phyloP scores from a whole-genome alignment of 1,140 invertebrate genomes.

The Heliconius nattereri region DNA sequence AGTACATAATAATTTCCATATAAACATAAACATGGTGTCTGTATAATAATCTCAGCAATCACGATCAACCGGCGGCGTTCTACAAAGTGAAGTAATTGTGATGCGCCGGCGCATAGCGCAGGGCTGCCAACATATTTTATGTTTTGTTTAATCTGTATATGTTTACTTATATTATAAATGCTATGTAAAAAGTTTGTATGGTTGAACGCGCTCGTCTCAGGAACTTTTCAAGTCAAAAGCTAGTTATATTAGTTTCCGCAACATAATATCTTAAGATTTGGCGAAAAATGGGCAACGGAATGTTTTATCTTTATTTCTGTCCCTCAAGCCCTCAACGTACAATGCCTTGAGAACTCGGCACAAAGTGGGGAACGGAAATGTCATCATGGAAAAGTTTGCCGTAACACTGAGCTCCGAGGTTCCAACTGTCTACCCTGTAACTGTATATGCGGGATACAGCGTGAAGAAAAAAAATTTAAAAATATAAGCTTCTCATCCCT shows the following conservation, averaged over 20 bases:
- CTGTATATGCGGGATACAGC: not conserved
- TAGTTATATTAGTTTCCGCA: too few relatives aligned
- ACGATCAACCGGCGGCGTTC: constrained; percentile 57
- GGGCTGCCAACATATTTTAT: constrained; percentile 17
- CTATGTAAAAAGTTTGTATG: not conserved
- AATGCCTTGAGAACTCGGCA: too few relatives aligned
- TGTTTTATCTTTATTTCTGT: too few relatives aligned
- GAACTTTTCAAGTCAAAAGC: too few relatives aligned
- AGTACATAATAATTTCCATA: not conserved
- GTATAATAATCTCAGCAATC: constrained; percentile 47
- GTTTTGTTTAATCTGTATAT: not conserved
- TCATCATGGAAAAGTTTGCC: too few relatives aligned
- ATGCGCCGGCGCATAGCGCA: constrained; percentile 32
- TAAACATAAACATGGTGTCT: not conserved
- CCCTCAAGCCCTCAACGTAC: too few relatives aligned
- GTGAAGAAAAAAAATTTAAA: not conserved
- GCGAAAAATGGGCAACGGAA: too few relatives aligned
- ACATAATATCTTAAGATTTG: too few relatives aligned
- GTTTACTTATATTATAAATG: not conserved
- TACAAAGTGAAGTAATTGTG: constrained; percentile 53
- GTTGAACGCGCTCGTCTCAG: too few relatives aligned
- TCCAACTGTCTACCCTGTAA: not conserved
- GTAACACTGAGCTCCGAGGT: too few relatives aligned
- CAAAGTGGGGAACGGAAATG: too few relatives aligned
- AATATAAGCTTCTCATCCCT: not conserved